Percentiles rank a stretch among this genome's conserved stretches.
These are phyloP conservation scores for Gastracanthus pulcherrimus DNA, from an alignment of 2,888 invertebrate species.

Conservation along the genomic window DNA sequence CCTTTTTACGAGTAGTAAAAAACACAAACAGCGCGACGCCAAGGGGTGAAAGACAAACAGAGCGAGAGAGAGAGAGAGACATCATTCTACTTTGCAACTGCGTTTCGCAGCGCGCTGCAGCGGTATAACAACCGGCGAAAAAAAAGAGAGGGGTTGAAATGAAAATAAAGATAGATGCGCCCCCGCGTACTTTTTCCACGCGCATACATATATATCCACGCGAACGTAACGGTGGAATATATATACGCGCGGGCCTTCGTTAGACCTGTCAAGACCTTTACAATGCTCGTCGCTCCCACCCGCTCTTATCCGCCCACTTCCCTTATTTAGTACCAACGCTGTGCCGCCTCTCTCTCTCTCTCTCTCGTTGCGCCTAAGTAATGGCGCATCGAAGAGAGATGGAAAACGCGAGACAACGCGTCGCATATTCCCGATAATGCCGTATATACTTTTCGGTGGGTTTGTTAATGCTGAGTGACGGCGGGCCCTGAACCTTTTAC, in stretches of 20 bases:
- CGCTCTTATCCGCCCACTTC: conserved; percentile 7
- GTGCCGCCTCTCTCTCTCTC: conserved; percentile 19
- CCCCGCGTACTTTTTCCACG: too few species aligned
- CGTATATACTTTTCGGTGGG: conserved; percentile 38
- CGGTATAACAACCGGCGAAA: too few species aligned
- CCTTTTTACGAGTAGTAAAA: too few species aligned
- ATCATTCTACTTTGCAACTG: too few species aligned
- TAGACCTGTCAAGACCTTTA: conserved; percentile 42
- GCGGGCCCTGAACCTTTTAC: conserved; percentile 11
- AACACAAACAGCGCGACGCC: too few species aligned
- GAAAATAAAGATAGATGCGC: conserved; percentile 33
- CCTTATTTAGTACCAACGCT: conserved; percentile 15
- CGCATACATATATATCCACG: too few species aligned
- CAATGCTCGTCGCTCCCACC: conserved; percentile 2
- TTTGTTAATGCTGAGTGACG: conserved; percentile 56
- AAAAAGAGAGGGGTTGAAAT: too few species aligned
- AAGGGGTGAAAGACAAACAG: too few species aligned
- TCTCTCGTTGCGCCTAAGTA: too few species aligned
- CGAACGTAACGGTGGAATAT: too few species aligned
- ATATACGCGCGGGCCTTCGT: conserved; percentile 13
- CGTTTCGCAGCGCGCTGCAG: too few species aligned
- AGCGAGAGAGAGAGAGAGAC: too few species aligned
- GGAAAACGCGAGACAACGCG: neutral
- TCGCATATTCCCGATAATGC: conserved; percentile 42
- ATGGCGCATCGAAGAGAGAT: conserved; percentile 44